phyloP scores from a whole-genome alignment of 1,140 invertebrate genomes.

The Bemisia tabaci region DNA sequence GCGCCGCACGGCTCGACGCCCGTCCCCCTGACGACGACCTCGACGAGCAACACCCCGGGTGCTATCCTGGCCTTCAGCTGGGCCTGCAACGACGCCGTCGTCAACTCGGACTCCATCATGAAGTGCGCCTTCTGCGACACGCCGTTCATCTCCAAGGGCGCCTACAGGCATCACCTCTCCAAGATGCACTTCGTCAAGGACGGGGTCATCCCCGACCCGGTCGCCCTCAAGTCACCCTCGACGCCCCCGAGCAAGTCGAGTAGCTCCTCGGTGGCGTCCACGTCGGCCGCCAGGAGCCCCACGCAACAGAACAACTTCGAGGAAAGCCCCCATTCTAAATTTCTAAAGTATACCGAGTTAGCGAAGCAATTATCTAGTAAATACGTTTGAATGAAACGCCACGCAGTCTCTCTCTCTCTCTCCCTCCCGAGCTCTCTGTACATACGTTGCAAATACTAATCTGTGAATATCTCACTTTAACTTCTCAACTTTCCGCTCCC shows the following conservation, averaged over 20 bases:
- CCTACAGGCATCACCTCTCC: slow-evolving; percentile 88
- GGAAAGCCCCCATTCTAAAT: slow-evolving; percentile 89
- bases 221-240: slow-evolving; percentile 38
- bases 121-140: slow-evolving; percentile 95
- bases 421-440: too few species aligned
- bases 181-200: slow-evolving; percentile 96
- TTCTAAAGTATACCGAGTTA: slow-evolving; percentile 91
- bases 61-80: slow-evolving; percentile 82
- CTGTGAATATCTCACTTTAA: background rate
- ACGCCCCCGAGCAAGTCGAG: slow-evolving; percentile 27
- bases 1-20: slow-evolving; percentile 1
- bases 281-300: slow-evolving; percentile 33
- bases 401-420: background rate
- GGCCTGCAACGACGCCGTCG: slow-evolving; percentile 82
- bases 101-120: slow-evolving; percentile 74
- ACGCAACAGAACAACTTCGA: slow-evolving; percentile 49
- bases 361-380: slow-evolving; percentile 92
- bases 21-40: slow-evolving; percentile 21
- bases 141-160: slow-evolving; percentile 89
- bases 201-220: slow-evolving; percentile 58
- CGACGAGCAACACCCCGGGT: slow-evolving; percentile 46
- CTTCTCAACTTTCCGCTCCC: background rate
- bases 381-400: slow-evolving; percentile 53
- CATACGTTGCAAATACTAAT: background rate
- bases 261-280: slow-evolving; percentile 33